Evolutionary conservation across 1,140 invertebrate genomes (phyloP).

Genomic region (Laodelphax striatellus): DNA sequence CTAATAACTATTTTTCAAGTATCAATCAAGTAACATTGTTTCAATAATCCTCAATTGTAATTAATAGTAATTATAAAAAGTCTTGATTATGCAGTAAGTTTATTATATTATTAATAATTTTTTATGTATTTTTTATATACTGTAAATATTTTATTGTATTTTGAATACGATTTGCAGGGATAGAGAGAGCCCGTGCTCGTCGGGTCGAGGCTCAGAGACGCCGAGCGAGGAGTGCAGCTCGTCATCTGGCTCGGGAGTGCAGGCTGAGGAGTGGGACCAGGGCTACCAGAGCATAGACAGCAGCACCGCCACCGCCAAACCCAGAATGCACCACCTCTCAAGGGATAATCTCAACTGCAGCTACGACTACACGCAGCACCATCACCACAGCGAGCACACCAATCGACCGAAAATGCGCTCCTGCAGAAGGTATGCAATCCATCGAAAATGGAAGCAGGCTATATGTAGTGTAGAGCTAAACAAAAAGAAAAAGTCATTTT

Average conservation of each 20-base stretch:
- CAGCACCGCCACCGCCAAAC: neutral
- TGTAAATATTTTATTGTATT: too few relatives aligned
- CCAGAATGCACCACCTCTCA: neutral
- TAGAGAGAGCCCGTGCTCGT: constrained; percentile 17
- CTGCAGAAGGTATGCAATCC: constrained; percentile 14
- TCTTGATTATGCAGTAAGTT: too few relatives aligned
- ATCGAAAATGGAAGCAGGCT: too few relatives aligned
- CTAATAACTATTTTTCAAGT: too few relatives aligned
- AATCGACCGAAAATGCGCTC: constrained; percentile 22
- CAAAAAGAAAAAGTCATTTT: too few relatives aligned
- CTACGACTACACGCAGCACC: too few relatives aligned
- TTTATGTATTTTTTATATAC: too few relatives aligned
- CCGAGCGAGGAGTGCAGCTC: constrained; percentile 18
- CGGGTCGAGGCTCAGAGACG: constrained; percentile 19
- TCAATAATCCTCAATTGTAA: too few relatives aligned
- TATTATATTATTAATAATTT: neutral
- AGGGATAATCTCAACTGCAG: too few relatives aligned
- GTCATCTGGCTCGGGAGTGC: neutral
- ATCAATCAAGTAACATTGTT: too few relatives aligned
- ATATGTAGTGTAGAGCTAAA: too few relatives aligned
- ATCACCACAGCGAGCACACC: constrained; percentile 4
- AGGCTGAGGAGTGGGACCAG: constrained; percentile 18
- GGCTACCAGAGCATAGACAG: constrained; percentile 23
- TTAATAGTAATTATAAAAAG: too few relatives aligned
- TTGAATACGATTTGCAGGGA: neutral